A percentile compares a stretch with the other conserved stretches of the same genome.
These are phyloP conservation scores for Drosophila suzukii DNA, from an alignment of 1,140 invertebrate genomes.

Conservation along the genomic window DNA sequence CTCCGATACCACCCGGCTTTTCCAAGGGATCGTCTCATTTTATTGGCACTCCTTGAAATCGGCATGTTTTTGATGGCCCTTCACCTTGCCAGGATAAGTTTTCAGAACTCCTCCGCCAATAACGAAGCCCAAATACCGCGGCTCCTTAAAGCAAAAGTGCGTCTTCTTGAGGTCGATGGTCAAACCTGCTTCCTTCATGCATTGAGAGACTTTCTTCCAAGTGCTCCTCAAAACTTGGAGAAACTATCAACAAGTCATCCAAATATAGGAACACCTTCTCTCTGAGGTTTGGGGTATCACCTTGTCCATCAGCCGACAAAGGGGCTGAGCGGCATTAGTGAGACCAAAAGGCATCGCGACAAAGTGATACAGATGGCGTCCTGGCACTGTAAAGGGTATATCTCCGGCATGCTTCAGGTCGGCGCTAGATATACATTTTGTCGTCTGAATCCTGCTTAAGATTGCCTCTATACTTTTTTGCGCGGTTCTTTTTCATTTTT, in stretches of 20 bases:
- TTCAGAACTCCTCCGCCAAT: slow-evolving; percentile 16
- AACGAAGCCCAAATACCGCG: slow-evolving; percentile 10
- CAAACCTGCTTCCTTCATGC: too few species aligned
- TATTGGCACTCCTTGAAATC: background rate
- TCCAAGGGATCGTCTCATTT: slow-evolving; percentile 24
- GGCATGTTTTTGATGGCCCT: slow-evolving; percentile 32
- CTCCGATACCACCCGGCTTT: slow-evolving; percentile 21
- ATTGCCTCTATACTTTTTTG: background rate
- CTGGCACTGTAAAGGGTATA: slow-evolving; percentile 11
- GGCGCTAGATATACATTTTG: background rate
- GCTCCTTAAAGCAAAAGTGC: slow-evolving; percentile 71
- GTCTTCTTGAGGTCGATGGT: slow-evolving; percentile 21
- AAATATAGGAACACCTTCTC: too few species aligned
- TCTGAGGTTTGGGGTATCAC: too few species aligned
- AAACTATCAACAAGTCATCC: too few species aligned
- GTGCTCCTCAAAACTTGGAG: too few species aligned
- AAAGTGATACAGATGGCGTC: background rate
- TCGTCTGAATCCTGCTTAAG: background rate
- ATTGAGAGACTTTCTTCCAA: too few species aligned
- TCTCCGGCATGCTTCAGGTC: background rate
- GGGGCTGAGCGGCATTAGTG: too few species aligned
- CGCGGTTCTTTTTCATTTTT: too few species aligned
- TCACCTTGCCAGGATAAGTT: slow-evolving; percentile 41
- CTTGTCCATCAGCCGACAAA: too few species aligned
- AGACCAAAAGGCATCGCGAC: slow-evolving; percentile 2